Evolutionary conservation across 2,113 vertebrate genomes (phyloP).

Genomic region (Xyliphius kryptos): DNA sequence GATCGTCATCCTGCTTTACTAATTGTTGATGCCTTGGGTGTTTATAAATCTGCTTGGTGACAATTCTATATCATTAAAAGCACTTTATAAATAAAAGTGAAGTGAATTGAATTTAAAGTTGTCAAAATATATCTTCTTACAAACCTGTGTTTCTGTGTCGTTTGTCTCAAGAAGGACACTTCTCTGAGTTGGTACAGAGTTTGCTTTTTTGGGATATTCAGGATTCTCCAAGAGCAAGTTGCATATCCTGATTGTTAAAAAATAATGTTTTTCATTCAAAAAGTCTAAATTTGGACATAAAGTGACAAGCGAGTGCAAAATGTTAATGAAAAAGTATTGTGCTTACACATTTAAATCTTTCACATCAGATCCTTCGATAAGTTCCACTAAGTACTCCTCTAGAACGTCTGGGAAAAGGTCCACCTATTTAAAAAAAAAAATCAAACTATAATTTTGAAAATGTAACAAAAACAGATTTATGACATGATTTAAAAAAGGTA

Average conservation of each 20-base stretch:
- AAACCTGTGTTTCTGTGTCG: constrained; percentile 65
- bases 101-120: too few species aligned
- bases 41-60: too few species aligned
- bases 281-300: background rate
- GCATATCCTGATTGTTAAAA: constrained; percentile 74
- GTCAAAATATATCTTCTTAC: background rate
- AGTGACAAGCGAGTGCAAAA: background rate
- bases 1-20: too few species aligned
- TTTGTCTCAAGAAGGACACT: constrained; percentile 88
- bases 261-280: background rate
- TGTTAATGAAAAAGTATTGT: background rate
- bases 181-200: constrained; percentile 71
- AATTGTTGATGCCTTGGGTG: too few species aligned
- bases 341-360: constrained; percentile 74
- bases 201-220: constrained; percentile 82
- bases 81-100: too few species aligned
- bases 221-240: constrained; percentile 93
- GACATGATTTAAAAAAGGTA: background rate
- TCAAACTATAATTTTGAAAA: background rate
- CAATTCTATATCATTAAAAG: too few species aligned
- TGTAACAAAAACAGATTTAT: background rate
- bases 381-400: constrained; percentile 65
- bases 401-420: constrained; percentile 69
- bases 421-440: constrained; percentile 53
- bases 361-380: constrained; percentile 61